Evolutionary conservation across 2,888 invertebrate genomes (phyloP), one percentile per base, ranked within the genome.

Genomic region (Frankliniella intonsa): DNA sequence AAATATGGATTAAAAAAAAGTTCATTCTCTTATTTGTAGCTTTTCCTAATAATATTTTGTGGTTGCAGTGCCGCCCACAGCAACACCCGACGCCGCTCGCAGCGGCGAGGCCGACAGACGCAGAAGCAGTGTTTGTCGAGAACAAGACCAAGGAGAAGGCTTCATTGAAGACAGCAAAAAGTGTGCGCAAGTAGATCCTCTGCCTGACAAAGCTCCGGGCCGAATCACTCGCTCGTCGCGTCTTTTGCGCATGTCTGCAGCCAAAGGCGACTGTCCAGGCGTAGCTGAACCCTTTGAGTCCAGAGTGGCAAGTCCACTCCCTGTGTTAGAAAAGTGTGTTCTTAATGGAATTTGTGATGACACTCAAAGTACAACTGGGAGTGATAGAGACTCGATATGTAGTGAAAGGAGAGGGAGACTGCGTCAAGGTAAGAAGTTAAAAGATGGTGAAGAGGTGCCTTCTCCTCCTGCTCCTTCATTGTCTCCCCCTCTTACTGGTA

Each of bases 111-210:
- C 22, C 3, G 69, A 69, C 19, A n/a, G n/a, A 69, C 19, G 22
- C 5, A 19, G 69, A 22, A 69, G 22, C 69, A 69, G 69, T 69
- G 69, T 69, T 22, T 69, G 69, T 80, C 55, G 51, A 80, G 80
- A 50, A 80, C 80, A 80, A 80, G 50, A 80, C 80, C 80, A 80
- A 22, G 69, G 69, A 69, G 69, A 69, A 19, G 69, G 69, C 69
- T n/a, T 8, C 69, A 22, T 5, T 69, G 69, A 69, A 69, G 69
- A n/a, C 38, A 38, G 38, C 38, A 38, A 38, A 38, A 38, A 55
- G 55, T 11, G 55, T 55, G 55, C 14, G 55, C 55, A 19, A 22
- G 69, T 22, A 0, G 11, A 69, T n/a, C 55, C 55, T 55, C n/a
- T 69, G 11, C n/a, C 11, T 22, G 69, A 69, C 69, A 69, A 22